Conservation (phyloP, 1,140 invertebrate genomes). For the Galleria mellonella region DNA sequence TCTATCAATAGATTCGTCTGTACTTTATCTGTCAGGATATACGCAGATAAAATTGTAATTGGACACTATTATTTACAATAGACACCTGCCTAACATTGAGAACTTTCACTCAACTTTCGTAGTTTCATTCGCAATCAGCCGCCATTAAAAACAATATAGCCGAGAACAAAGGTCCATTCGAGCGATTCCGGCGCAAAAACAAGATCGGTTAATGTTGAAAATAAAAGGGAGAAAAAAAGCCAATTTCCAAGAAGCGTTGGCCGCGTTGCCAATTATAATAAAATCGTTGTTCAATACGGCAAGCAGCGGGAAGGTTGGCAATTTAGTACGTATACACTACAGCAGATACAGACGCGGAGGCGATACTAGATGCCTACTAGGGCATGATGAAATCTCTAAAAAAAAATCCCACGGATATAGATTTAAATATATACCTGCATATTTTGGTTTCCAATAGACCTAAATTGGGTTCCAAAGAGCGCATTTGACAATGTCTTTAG, state of each 20-base stretch:
- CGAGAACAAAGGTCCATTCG: slow-evolving; percentile 54
- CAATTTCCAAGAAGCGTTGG: slow-evolving; percentile 62
- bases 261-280: slow-evolving; percentile 66
- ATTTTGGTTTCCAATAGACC: too few relatives aligned
- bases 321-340: slow-evolving; percentile 43
- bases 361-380: slow-evolving; percentile 1
- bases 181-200: slow-evolving; percentile 53
- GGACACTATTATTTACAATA: slow-evolving; percentile 16
- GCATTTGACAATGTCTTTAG: too few relatives aligned
- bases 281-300: slow-evolving; percentile 62
- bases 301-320: slow-evolving; percentile 44
- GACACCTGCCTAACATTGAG: slow-evolving; percentile 8
- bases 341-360: slow-evolving; percentile 11
- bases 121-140: slow-evolving; percentile 30
- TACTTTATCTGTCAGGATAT: background rate
- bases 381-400: too few relatives aligned
- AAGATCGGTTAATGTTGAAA: slow-evolving; percentile 54
- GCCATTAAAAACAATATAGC: slow-evolving; percentile 56
- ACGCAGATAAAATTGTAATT: background rate
- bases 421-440: too few relatives aligned
- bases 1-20: too few relatives aligned
- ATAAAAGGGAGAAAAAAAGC: slow-evolving; percentile 45
- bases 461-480: too few relatives aligned
- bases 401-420: too few relatives aligned
- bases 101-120: slow-evolving; percentile 37